A percentile compares a stretch with the other conserved stretches of the same genome.
These are phyloP conservation scores for Drosophila elegans DNA, from an alignment of 1,140 invertebrate species.

Conservation along the genomic window DNA sequence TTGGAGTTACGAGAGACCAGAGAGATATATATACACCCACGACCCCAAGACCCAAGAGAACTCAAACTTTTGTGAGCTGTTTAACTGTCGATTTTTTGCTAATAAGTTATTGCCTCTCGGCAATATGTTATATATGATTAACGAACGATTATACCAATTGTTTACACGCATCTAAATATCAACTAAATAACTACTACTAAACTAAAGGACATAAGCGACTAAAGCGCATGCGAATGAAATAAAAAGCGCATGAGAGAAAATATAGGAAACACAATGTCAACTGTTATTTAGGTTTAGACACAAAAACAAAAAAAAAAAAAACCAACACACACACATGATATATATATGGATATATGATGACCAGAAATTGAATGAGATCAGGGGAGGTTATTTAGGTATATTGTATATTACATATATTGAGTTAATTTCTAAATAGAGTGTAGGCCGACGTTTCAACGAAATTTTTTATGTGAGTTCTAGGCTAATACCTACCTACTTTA, in stretches of 20 bases:
- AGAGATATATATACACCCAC: slow-evolving; percentile 25
- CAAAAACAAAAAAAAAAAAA: background rate
- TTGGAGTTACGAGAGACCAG: slow-evolving; percentile 22
- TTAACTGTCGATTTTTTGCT: slow-evolving; percentile 82
- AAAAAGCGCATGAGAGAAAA: slow-evolving; percentile 24
- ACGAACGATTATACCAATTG: slow-evolving; percentile 38
- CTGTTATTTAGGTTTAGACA: slow-evolving; percentile 57
- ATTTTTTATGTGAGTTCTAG: slow-evolving; percentile 52
- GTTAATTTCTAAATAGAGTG: slow-evolving; percentile 17
- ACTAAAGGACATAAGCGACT: slow-evolving; percentile 22
- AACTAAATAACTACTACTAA: slow-evolving; percentile 26
- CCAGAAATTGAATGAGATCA: slow-evolving; percentile 4
- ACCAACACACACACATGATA: no score
- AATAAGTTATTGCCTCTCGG: slow-evolving; percentile 62
- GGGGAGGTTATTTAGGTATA: slow-evolving; percentile 1
- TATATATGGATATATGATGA: slow-evolving; percentile 9
- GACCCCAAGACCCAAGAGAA: slow-evolving; percentile 41
- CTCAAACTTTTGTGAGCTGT: slow-evolving; percentile 70
- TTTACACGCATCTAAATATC: slow-evolving; percentile 40
- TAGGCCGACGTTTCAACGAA: slow-evolving; percentile 52
- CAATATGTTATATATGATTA: slow-evolving; percentile 50
- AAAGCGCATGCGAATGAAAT: slow-evolving; percentile 12
- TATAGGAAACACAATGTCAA: slow-evolving; percentile 45
- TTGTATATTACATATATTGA: background rate
- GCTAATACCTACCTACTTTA: slow-evolving; percentile 17